Evolutionary conservation across 1,140 invertebrate genomes (phyloP).

Genomic region (Drepana arcuata): DNA sequence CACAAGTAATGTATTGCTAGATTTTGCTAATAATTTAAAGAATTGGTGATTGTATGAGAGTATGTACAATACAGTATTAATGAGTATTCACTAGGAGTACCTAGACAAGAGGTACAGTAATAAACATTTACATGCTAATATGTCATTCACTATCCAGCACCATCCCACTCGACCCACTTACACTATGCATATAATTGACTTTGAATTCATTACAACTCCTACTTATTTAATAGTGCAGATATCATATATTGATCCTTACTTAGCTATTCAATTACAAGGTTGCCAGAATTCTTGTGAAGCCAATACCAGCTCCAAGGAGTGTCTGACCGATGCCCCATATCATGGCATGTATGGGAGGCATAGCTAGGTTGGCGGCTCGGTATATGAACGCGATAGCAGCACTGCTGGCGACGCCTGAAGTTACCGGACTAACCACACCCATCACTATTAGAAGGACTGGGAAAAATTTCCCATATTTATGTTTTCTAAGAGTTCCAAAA

Average conservation of each 20-base stretch:
- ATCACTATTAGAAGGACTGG: slow-evolving; percentile 89
- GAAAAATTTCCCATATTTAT: slow-evolving; percentile 94
- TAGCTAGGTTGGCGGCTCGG: slow-evolving; percentile 87
- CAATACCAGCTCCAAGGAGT: slow-evolving; percentile 87
- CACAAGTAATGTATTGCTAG: too few relatives aligned
- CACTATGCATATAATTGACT: slow-evolving; percentile 53
- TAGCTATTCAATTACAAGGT: slow-evolving; percentile 86
- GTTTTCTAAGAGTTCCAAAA: slow-evolving; percentile 90
- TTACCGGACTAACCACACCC: slow-evolving; percentile 88
- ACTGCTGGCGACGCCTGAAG: slow-evolving; percentile 91
- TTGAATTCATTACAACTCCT: slow-evolving; percentile 27
- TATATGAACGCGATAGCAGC: slow-evolving; percentile 96
- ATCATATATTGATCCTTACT: too few relatives aligned
- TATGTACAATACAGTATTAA: too few relatives aligned
- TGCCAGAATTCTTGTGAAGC: slow-evolving; percentile 93
- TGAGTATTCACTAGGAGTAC: slow-evolving; percentile 18
- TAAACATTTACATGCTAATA: not conserved
- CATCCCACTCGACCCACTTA: slow-evolving; percentile 21
- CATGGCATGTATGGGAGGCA: slow-evolving; percentile 92
- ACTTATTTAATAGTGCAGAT: too few relatives aligned
- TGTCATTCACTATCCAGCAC: slow-evolving; percentile 21
- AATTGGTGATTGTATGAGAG: too few relatives aligned
- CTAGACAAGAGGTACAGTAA: not conserved
- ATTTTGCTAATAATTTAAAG: too few relatives aligned
- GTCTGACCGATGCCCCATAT: slow-evolving; percentile 96